Evolutionary conservation across 2,113 vertebrate genomes (phyloP).

Genomic region (Sinocyclocheilus rhinocerous): DNA sequence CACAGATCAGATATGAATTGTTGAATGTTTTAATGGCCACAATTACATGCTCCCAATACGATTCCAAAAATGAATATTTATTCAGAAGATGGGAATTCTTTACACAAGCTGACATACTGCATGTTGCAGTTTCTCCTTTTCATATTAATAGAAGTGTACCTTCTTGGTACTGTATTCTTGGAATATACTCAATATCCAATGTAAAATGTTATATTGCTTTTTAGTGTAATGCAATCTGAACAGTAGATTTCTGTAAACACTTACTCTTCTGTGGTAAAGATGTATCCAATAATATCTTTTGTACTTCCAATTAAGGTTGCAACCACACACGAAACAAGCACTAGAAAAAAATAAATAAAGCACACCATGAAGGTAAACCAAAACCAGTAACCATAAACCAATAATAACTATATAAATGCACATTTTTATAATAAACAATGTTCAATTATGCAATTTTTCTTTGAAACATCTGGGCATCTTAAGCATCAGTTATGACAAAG

Average conservation of each 20-base stretch:
- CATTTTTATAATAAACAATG: background rate
- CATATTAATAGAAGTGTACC: background rate
- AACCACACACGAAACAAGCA: conserved; percentile 70
- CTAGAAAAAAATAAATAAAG: conserved; percentile 66
- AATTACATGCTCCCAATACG: background rate
- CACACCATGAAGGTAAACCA: background rate
- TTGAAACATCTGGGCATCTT: background rate
- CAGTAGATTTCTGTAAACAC: conserved; percentile 40
- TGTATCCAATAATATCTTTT: conserved; percentile 78
- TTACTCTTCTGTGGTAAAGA: conserved; percentile 85
- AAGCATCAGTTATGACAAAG: background rate
- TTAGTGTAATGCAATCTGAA: background rate
- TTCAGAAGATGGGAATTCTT: background rate
- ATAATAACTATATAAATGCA: background rate
- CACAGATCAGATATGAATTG: background rate
- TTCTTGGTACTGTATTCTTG: background rate
- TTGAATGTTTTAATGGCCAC: background rate
- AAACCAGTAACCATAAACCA: background rate
- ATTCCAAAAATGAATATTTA: background rate
- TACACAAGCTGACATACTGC: background rate
- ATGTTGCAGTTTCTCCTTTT: background rate
- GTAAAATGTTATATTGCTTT: background rate
- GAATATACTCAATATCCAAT: background rate
- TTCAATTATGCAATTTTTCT: background rate
- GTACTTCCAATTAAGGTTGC: conserved; percentile 65